Percentiles rank a stretch among this genome's conserved stretches.
Evolutionary conservation across 2,888 invertebrate genomes (phyloP).

Genomic region (Leucoptera coffeella): DNA sequence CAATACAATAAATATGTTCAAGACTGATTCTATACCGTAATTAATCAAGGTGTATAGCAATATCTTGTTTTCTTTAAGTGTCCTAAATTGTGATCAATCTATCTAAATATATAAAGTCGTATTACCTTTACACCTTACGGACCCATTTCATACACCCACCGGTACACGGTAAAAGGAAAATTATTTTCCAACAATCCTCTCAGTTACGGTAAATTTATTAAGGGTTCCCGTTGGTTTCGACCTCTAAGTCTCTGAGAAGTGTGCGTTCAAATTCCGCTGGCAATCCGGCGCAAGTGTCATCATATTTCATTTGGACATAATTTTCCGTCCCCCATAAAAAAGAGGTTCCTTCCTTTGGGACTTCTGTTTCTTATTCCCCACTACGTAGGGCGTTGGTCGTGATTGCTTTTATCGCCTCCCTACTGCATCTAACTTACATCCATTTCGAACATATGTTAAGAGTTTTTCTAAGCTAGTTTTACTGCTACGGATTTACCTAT

Average conservation of each 20-base stretch:
- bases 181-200: slow-evolving; percentile 27
- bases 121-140: too few species aligned
- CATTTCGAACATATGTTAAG: slow-evolving; percentile 26
- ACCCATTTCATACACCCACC: too few species aligned
- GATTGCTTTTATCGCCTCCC: slow-evolving; percentile 51
- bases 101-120: too few species aligned
- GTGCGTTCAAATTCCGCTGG: slow-evolving; percentile 40
- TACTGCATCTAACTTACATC: too few species aligned
- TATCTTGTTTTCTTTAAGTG: too few species aligned
- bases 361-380: slow-evolving; percentile 43
- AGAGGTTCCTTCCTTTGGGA: too few species aligned
- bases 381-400: slow-evolving; percentile 20
- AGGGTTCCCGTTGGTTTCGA: slow-evolving; percentile 16
- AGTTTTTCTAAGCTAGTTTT: slow-evolving; percentile 10
- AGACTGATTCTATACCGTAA: too few species aligned
- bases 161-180: too few species aligned
- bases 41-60: too few species aligned
- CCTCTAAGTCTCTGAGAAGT: slow-evolving; percentile 21
- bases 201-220: slow-evolving; percentile 39
- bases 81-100: too few species aligned
- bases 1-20: too few species aligned
- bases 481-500: too few species aligned
- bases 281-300: slow-evolving; percentile 33
- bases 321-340: slow-evolving; percentile 40
- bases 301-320: slow-evolving; percentile 39